phyloP scores from a whole-genome alignment of 2,888 invertebrate species.

The Ormyrus nitidulus region DNA sequence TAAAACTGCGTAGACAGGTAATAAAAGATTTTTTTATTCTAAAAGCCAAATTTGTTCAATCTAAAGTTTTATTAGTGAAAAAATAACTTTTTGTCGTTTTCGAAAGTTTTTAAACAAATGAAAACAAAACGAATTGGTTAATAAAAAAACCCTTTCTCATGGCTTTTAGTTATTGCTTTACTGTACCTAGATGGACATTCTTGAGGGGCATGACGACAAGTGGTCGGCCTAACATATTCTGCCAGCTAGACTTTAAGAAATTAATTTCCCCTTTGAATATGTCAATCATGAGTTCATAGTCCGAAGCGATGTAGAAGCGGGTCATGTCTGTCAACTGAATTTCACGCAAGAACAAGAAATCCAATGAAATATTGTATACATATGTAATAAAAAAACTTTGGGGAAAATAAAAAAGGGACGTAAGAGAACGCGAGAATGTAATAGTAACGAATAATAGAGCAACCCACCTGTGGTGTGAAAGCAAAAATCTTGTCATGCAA shows the following conservation, averaged over 20 bases:
- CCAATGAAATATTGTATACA: constrained; percentile 36
- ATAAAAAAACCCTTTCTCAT: constrained; percentile 49
- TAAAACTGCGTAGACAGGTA: constrained; percentile 15
- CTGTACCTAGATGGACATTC: constrained; percentile 91
- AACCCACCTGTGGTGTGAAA: constrained; percentile 96
- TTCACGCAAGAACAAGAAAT: constrained; percentile 60
- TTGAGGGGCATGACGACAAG: constrained; percentile 93
- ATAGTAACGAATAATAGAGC: background rate
- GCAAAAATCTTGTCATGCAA: constrained; percentile 97
- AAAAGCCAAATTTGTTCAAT: constrained; percentile 26
- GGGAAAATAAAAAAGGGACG: background rate
- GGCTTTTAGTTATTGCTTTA: constrained; percentile 59
- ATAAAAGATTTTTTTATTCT: constrained; percentile 15
- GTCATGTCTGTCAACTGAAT: constrained; percentile 96
- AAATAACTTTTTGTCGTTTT: background rate
- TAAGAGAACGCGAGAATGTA: constrained; percentile 30
- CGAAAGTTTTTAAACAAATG: background rate
- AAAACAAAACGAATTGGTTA: constrained; percentile 34
- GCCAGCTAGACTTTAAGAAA: constrained; percentile 99
- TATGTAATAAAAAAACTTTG: background rate
- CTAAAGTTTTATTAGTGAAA: constrained; percentile 16
- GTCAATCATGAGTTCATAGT: constrained; percentile 98
- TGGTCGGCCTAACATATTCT: constrained; percentile 97
- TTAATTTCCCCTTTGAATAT: constrained; percentile 97
- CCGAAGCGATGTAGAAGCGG: constrained; percentile 98